Conservation (phyloP, 37 sponge, comb jelly and placozoan species). For the Beroe ovata region DNA sequence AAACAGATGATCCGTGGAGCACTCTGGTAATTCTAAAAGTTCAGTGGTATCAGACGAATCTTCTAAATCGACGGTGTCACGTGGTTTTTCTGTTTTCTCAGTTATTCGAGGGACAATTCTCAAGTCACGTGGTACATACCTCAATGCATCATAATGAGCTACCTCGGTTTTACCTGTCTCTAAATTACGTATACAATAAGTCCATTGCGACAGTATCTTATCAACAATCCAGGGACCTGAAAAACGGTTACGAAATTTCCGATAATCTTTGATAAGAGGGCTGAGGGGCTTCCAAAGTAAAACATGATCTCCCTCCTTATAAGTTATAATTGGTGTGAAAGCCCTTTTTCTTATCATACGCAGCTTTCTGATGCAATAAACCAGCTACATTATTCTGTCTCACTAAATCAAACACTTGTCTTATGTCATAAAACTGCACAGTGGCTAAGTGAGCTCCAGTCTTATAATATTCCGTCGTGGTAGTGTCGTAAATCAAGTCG, state of each 20-base stretch:
- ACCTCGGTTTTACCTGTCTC: background rate
- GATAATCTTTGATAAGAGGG: background rate
- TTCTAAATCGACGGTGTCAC: too few species aligned
- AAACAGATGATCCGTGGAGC: too few species aligned
- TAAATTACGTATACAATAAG: background rate
- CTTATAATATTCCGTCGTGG: background rate
- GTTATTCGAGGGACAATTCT: background rate
- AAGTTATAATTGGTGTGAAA: conserved; percentile 43
- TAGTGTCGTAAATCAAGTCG: background rate
- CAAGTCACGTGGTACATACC: background rate
- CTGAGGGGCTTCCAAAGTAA: conserved; percentile 45
- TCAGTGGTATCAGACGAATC: too few species aligned
- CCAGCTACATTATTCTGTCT: background rate
- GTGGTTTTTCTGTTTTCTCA: too few species aligned
- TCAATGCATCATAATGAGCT: conserved; percentile 26
- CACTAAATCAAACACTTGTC: background rate
- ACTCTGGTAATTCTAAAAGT: too few species aligned
- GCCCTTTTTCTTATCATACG: conserved; percentile 1
- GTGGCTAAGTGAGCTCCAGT: conserved; percentile 2
- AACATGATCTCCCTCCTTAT: conserved; percentile 10
- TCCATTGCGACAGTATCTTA: conserved; percentile 32
- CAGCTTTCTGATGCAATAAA: background rate
- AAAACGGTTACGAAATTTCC: conserved; percentile 6
- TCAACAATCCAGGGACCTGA: conserved; percentile 23
- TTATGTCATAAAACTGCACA: background rate